Percentiles rank a stretch among this genome's conserved stretches.
These are phyloP conservation scores for Drosophila bunnanda DNA, from an alignment of 2,888 invertebrate genomes.

Conservation along the genomic window DNA sequence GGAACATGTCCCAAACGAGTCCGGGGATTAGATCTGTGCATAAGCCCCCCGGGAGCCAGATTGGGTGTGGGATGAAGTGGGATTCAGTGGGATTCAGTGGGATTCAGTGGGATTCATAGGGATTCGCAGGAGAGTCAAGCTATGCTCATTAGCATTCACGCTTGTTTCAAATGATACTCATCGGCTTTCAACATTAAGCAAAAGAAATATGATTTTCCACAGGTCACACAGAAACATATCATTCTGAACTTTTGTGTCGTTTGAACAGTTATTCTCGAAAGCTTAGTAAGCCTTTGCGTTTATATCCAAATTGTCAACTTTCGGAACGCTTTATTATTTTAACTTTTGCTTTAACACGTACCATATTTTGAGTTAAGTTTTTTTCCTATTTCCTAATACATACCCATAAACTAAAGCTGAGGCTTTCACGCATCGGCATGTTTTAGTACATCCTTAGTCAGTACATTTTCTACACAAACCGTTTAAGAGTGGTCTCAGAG, in stretches of 20 bases:
- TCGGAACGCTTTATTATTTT: slow-evolving; percentile 12
- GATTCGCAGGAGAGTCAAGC: background rate
- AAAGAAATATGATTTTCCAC: background rate
- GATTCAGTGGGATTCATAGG: background rate
- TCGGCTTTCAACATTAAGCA: background rate
- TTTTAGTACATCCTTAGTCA: slow-evolving; percentile 18
- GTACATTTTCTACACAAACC: slow-evolving; percentile 4
- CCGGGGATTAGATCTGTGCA: slow-evolving; percentile 12
- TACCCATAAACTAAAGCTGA: background rate
- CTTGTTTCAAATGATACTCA: background rate
- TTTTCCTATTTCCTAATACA: slow-evolving; percentile 1
- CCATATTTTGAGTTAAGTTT: slow-evolving; percentile 12
- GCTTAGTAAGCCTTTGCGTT: background rate
- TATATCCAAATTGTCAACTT: slow-evolving; percentile 12
- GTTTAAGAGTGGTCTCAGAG: slow-evolving; percentile 8
- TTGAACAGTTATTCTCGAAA: too few species aligned
- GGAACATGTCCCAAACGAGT: slow-evolving; percentile 1
- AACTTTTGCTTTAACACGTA: slow-evolving; percentile 15
- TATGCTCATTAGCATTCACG: background rate
- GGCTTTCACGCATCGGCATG: slow-evolving; percentile 23
- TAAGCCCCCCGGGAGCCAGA: slow-evolving; percentile 4
- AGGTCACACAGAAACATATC: accelerated
- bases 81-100: background rate
- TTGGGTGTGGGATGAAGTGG: background rate
- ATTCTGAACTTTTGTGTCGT: too few species aligned